Evolutionary conservation across 2,888 invertebrate species (phyloP), one percentile per base, ranked within the genome.

Genomic region (Itoplectis maculator): DNA sequence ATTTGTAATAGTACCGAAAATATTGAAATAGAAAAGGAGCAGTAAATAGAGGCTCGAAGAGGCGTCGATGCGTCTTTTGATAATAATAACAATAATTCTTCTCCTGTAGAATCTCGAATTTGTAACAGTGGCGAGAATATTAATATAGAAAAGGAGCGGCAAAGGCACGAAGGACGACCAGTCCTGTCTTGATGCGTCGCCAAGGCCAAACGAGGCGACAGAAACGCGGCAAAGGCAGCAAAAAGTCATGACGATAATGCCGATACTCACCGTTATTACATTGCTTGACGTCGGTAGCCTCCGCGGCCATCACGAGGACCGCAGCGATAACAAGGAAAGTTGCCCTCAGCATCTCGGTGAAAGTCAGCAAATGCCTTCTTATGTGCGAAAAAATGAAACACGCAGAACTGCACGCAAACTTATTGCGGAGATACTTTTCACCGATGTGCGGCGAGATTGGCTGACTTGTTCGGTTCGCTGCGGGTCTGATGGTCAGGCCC

Each of bases 271-370:
- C 88, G 47, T 81, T 80, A 7, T 45, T 65, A 68, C 91, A 91
- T 9, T 85, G 40, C 54, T 79, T 79, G 75, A 90, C 89, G 70
- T 83, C 7, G 3, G 91, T 90, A 8, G 89, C 87, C 61, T 56
- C 79, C n/a, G n/a, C n/a, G 49, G 84, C 87, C 35, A 89, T 42
- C 37, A 78, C 85, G 72, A 85, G 75, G 56, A 91, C 83, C 75
- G 87, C 86, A 80, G 86, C 86, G 81, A 91, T 84, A 86, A 91
- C 87, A 80, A 90, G 82, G 66, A 88, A 15, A 77, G 87, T 88
- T 89, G 83, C 86, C 85, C 83, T 88, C 89, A 90, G 85, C 87
- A 88, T 88, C 86, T 84, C 79, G 86, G 90, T 88, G 90, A 90
- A 90, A 90, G 89, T 86, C 7, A 59, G 49, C 56, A 37, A 49